Percentiles rank a stretch among this genome's conserved stretches.
phyloP scores from a whole-genome alignment of 35 echinoderm and acorn worm species.

The Heliocidaris tuberculata region DNA sequence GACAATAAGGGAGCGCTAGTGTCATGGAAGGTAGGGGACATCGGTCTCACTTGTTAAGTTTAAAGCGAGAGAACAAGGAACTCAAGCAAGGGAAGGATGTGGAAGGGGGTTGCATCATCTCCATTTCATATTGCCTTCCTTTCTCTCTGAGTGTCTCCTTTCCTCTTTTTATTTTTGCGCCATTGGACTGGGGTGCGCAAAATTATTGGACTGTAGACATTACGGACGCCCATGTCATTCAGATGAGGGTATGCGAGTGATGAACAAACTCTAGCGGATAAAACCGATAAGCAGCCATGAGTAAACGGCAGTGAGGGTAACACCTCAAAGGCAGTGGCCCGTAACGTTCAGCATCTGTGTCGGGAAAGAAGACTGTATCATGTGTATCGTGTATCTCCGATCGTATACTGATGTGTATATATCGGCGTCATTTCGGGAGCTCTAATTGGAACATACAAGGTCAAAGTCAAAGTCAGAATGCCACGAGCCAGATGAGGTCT shows the following conservation, averaged over 20 bases:
- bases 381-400: neutral
- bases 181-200: too few species aligned
- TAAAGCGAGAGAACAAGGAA: too few species aligned
- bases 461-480: neutral
- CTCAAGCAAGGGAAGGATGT: too few species aligned
- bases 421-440: neutral
- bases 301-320: neutral
- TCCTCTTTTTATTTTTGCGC: too few species aligned
- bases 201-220: neutral
- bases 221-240: neutral
- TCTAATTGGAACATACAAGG: neutral
- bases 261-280: neutral
- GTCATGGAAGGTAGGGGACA: too few species aligned
- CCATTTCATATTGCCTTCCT: too few species aligned
- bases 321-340: neutral
- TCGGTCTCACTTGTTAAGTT: too few species aligned
- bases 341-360: neutral
- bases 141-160: too few species aligned
- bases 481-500: neutral
- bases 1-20: too few species aligned
- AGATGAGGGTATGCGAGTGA: neutral
- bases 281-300: neutral
- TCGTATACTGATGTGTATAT: neutral
- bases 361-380: neutral
- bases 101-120: too few species aligned